Percentiles rank a stretch among this genome's conserved stretches.
Evolutionary conservation across 2,888 invertebrate species (phyloP).

Genomic region (Drosophila silvestris): DNA sequence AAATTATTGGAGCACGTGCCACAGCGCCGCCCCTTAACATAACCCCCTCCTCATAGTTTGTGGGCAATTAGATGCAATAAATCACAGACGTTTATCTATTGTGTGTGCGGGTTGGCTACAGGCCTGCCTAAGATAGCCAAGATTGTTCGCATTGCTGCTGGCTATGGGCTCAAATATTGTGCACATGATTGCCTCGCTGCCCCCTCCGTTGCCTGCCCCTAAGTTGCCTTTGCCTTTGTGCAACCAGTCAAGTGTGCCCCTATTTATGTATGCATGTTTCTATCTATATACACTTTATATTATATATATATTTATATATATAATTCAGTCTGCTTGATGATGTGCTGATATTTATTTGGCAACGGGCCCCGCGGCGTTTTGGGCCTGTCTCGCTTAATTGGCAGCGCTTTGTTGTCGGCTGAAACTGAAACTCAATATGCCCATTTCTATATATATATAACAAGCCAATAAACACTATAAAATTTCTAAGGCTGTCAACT

Average conservation of each 20-base stretch:
- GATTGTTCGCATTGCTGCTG: constrained; percentile 38
- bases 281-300: background rate
- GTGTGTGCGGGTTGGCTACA: constrained; percentile 21
- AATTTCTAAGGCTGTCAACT: background rate
- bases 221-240: background rate
- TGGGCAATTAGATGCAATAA: constrained; percentile 79
- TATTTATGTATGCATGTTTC: background rate
- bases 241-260: background rate
- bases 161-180: constrained; percentile 56
- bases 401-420: constrained; percentile 9
- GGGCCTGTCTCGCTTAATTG: constrained; percentile 5
- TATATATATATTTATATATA: background rate
- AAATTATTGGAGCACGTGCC: constrained; percentile 79
- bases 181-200: constrained; percentile 54
- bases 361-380: constrained; percentile 6
- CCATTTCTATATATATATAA: background rate
- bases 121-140: constrained; percentile 40
- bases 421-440: background rate
- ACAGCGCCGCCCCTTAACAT: constrained; percentile 23
- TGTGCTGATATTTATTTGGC: constrained; percentile 4
- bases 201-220: background rate
- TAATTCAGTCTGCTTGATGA: constrained; percentile 1
- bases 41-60: constrained; percentile 12
- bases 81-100: constrained; percentile 64
- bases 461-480: background rate